Conservation (phyloP, 2,113 vertebrate genomes). For the Podiceps cristatus region DNA sequence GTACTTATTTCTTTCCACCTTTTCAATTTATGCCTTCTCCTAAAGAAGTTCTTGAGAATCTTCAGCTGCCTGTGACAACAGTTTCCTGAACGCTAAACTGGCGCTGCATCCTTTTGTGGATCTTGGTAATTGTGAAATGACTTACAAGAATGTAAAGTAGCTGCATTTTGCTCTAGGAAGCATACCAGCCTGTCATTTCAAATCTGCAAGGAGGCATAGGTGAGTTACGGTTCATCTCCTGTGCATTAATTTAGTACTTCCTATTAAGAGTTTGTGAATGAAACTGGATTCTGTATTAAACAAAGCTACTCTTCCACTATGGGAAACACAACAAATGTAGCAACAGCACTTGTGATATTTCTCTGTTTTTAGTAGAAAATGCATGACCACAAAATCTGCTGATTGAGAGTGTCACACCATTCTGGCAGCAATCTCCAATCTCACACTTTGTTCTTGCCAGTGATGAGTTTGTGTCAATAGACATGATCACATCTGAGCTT, state of each 20-base stretch:
- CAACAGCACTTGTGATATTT: not conserved
- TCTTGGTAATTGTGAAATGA: not conserved
- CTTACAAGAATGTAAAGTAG: not conserved
- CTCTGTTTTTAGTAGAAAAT: not conserved
- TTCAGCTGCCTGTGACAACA: not conserved
- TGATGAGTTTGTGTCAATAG: not conserved
- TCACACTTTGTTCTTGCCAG: not conserved
- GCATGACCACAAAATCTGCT: not conserved
- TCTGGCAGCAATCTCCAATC: not conserved
- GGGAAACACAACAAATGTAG: not conserved
- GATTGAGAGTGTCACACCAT: rapidly evolving
- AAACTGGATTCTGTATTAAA: not conserved
- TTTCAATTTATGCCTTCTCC: not conserved
- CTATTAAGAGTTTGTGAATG: not conserved
- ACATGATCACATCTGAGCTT: not conserved
- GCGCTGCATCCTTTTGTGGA: not conserved
- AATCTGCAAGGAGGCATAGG: not conserved
- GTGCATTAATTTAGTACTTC: not conserved
- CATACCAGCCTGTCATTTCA: not conserved
- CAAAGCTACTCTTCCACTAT: not conserved
- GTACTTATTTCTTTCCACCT: not conserved
- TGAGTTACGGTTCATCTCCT: not conserved
- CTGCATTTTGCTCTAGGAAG: constrained; percentile 6
- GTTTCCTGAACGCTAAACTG: not conserved
- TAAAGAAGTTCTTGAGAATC: not conserved